Conservation (phyloP, 2,888 invertebrate genomes). For the Meganola albula region DNA sequence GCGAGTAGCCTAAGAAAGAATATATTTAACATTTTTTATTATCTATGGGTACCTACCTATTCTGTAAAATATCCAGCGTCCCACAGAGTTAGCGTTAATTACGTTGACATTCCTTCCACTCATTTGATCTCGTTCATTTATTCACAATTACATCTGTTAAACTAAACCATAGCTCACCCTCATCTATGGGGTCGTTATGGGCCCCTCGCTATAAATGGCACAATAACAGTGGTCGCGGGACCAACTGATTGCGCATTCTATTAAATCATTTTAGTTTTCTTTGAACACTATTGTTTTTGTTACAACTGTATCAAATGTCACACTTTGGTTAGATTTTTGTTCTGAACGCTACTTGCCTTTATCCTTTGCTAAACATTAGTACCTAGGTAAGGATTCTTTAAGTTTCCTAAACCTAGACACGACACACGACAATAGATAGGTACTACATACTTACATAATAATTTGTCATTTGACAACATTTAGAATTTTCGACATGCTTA, state of each 20-base stretch:
- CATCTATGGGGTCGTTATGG: constrained; percentile 26
- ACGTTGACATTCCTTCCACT: constrained; percentile 47
- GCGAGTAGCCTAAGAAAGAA: too few relatives aligned
- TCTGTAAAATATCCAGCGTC: constrained; percentile 34
- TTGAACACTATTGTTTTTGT: too few relatives aligned
- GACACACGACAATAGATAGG: too few relatives aligned
- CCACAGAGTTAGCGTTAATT: constrained; percentile 47
- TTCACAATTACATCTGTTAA: constrained; percentile 63
- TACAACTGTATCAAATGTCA: constrained; percentile 22
- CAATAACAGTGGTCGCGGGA: constrained; percentile 24
- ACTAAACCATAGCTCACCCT: constrained; percentile 32
- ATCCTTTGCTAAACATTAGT: too few relatives aligned
- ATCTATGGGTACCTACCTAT: too few relatives aligned
- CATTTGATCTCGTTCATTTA: constrained; percentile 43
- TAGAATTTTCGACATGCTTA: too few relatives aligned
- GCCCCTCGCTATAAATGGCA: constrained; percentile 30
- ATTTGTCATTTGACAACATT: too few relatives aligned
- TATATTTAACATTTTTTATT: too few relatives aligned
- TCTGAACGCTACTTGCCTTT: constrained; percentile 14
- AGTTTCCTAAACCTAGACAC: too few relatives aligned
- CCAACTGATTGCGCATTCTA: constrained; percentile 31
- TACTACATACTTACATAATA: too few relatives aligned
- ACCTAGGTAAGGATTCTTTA: too few relatives aligned
- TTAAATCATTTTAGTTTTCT: too few relatives aligned
- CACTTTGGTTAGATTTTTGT: constrained; percentile 18